Conservation (phyloP, 23 tunicate species). For the Ciona savignyi region DNA sequence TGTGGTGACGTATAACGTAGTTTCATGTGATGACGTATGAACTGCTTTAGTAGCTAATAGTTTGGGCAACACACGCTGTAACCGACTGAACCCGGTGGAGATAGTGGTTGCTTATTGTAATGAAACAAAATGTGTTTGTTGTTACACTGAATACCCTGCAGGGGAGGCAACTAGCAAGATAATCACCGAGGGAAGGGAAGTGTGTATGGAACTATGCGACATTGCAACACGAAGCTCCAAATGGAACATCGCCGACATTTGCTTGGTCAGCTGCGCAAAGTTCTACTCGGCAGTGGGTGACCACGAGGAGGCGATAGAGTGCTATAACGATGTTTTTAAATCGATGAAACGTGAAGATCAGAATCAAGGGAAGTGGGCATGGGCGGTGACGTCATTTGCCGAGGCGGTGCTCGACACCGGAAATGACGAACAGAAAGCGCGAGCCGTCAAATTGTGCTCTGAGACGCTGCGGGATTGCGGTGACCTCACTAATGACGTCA, state of each 20-base stretch:
- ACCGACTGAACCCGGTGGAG: no score
- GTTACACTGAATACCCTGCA: no score
- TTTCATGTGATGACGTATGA: no score
- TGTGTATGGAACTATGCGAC: neutral
- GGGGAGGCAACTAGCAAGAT: neutral
- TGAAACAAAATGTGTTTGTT: no score
- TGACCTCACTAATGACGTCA: no score
- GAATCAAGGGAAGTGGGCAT: neutral
- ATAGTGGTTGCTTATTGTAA: no score
- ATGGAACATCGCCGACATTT: neutral
- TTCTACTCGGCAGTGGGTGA: conserved; percentile 18
- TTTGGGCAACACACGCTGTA: no score
- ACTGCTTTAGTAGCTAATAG: no score
- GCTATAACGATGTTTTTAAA: conserved; percentile 7
- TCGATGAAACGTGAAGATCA: neutral
- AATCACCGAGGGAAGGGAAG: neutral
- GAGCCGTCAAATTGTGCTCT: neutral
- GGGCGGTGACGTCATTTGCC: conserved; percentile 26
- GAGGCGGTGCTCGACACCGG: neutral
- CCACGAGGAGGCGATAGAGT: conserved; percentile 4
- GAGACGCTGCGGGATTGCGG: neutral
- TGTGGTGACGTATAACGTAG: no score
- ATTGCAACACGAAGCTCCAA: neutral
- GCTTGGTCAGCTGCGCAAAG: conserved; percentile 35
- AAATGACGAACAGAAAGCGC: neutral